Conservation (phyloP, 1,140 invertebrate genomes). For the Mylabris phalerata region DNA sequence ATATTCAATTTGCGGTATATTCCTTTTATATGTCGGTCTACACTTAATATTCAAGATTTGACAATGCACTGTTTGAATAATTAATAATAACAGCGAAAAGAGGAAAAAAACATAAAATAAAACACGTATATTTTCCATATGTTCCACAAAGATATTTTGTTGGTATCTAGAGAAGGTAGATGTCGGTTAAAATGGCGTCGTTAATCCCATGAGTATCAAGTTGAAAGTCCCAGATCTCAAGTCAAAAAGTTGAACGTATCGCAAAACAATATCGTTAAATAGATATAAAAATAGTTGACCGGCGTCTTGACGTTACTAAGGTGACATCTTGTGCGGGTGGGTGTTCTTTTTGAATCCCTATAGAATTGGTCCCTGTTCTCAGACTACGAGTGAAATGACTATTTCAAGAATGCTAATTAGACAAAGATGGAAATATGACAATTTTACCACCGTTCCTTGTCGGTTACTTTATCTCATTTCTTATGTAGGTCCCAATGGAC, state of each 20-base stretch:
- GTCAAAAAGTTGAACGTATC: slow-evolving; percentile 14
- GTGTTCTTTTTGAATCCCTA: not conserved
- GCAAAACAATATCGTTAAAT: slow-evolving; percentile 16
- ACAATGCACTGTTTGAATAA: too few species aligned
- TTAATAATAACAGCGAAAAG: too few species aligned
- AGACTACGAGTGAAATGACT: slow-evolving; percentile 26
- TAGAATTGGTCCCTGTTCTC: slow-evolving; percentile 10
- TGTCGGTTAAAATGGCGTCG: too few species aligned
- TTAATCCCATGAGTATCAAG: not conserved
- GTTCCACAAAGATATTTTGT: too few species aligned
- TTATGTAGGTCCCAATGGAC: slow-evolving; percentile 30
- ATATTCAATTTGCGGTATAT: too few species aligned
- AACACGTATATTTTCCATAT: too few species aligned
- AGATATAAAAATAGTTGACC: slow-evolving; percentile 17
- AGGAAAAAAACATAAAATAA: too few species aligned
- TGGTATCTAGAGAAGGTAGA: too few species aligned
- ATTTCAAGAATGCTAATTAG: slow-evolving; percentile 36
- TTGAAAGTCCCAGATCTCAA: slow-evolving; percentile 8
- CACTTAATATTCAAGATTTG: too few species aligned
- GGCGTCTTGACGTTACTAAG: slow-evolving; percentile 3
- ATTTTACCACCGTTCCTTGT: slow-evolving; percentile 27
- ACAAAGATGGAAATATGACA: slow-evolving; percentile 33
- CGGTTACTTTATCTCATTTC: slow-evolving; percentile 35
- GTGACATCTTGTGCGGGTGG: slow-evolving; percentile 9
- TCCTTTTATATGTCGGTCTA: too few species aligned